Percentiles rank a stretch among this genome's conserved stretches.
These are phyloP conservation scores for Mesoligia furuncula DNA, from an alignment of 2,888 invertebrate genomes.

Conservation along the genomic window DNA sequence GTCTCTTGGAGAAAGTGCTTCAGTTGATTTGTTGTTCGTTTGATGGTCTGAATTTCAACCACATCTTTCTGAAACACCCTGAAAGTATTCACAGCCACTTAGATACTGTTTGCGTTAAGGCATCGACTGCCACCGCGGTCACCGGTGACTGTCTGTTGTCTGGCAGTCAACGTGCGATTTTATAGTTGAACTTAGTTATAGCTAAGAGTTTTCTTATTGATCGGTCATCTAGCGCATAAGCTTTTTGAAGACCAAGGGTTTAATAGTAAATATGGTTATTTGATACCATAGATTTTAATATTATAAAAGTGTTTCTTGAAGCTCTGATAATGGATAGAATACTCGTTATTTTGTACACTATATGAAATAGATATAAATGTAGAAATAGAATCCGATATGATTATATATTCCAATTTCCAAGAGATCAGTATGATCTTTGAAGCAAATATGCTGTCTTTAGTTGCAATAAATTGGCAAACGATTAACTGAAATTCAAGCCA, in stretches of 20 bases:
- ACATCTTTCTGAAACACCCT: background rate
- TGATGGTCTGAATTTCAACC: background rate
- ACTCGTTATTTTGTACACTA: too few species aligned
- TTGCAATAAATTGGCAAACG: slow-evolving; percentile 16
- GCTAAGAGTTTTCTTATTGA: background rate
- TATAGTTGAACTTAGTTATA: background rate
- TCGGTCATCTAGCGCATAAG: background rate
- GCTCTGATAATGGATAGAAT: background rate
- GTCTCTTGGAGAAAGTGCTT: background rate
- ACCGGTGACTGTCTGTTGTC: too few species aligned
- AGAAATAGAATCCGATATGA: background rate
- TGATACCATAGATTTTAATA: background rate
- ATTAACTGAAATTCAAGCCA: slow-evolving; percentile 27
- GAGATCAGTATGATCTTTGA: background rate
- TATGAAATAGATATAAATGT: too few species aligned
- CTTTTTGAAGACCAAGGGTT: background rate
- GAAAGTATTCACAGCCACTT: background rate
- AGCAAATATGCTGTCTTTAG: background rate
- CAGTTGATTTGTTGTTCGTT: too few species aligned
- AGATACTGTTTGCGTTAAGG: background rate
- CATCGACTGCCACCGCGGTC: too few species aligned
- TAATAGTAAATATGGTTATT: background rate
- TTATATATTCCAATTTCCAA: too few species aligned
- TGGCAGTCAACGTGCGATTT: too few species aligned
- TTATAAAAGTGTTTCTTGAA: background rate